Conservation (phyloP, 2,888 invertebrate genomes). For the Lepas anatifera region DNA sequence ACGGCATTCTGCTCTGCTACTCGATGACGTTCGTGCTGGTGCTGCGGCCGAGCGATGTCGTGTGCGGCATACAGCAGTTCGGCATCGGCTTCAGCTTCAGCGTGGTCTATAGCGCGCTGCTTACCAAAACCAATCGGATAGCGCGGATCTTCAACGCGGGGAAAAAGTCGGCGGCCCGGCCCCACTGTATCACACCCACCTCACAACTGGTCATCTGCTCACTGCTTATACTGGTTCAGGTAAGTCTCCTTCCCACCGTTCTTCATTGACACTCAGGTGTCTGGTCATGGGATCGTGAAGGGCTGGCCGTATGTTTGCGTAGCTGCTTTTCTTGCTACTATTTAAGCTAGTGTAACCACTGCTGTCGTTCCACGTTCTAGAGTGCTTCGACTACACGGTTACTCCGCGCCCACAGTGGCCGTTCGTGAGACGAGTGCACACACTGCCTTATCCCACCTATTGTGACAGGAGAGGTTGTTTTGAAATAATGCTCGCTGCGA, state of each 20-base stretch:
- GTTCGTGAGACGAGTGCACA: no score
- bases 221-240: constrained; percentile 76
- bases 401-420: no score
- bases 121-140: constrained; percentile 96
- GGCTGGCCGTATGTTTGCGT: no score
- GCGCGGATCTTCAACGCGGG: constrained; percentile 94
- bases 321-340: no score
- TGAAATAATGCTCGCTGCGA: no score
- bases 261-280: no score
- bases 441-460: no score
- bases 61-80: constrained; percentile 80
- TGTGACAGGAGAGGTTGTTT: no score
- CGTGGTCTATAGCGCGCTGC: constrained; percentile 87
- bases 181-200: constrained; percentile 81
- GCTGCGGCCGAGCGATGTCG: constrained; percentile 68
- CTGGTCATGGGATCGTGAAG: no score
- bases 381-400: no score
- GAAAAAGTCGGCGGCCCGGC: constrained; percentile 84
- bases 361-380: no score
- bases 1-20: constrained; percentile 82
- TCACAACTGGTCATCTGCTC: constrained; percentile 83
- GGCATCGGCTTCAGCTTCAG: constrained; percentile 68
- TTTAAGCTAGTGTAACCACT: no score
- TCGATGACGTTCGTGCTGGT: constrained; percentile 84
- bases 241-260: constrained; percentile 34